These are phyloP conservation scores for Myodes glareolus DNA, from an alignment of 2,113 vertebrate genomes.

Conservation along the genomic window DNA sequence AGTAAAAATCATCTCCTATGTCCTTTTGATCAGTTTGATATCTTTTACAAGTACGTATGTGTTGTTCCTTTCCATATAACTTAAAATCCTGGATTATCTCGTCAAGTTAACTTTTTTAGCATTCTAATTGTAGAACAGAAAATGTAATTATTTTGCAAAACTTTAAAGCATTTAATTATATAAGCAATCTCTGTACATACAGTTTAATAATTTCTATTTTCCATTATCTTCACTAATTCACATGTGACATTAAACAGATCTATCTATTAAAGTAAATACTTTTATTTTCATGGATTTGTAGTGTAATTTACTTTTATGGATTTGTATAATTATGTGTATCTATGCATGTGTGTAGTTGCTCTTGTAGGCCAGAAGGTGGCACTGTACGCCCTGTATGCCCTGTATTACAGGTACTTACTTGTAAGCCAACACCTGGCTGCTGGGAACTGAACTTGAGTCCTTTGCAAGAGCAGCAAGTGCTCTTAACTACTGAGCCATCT, in stretches of 20 bases:
- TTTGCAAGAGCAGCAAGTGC: background rate
- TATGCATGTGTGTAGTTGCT: background rate
- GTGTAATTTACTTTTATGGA: background rate
- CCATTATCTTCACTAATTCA: constrained; percentile 28
- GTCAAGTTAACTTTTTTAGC: background rate
- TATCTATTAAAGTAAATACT: background rate
- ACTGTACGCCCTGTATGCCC: too few species aligned
- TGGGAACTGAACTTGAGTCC: background rate
- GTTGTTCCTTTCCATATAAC: background rate
- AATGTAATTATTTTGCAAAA: constrained; percentile 52
- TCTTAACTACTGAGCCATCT: background rate
- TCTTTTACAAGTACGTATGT: background rate
- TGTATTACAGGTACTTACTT: fast-evolving
- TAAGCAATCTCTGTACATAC: background rate
- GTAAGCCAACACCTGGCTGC: background rate
- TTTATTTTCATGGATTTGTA: background rate
- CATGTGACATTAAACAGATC: background rate
- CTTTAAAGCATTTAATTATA: constrained; percentile 29
- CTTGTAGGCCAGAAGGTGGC: background rate
- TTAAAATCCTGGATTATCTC: background rate
- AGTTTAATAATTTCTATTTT: constrained; percentile 36
- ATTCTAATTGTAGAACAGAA: constrained; percentile 38
- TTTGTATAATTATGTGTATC: background rate
- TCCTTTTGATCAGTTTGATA: background rate
- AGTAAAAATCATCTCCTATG: background rate